Conservation (phyloP, 2,797 vertebrate genomes). For the Petrocephalus sullivani region DNA sequence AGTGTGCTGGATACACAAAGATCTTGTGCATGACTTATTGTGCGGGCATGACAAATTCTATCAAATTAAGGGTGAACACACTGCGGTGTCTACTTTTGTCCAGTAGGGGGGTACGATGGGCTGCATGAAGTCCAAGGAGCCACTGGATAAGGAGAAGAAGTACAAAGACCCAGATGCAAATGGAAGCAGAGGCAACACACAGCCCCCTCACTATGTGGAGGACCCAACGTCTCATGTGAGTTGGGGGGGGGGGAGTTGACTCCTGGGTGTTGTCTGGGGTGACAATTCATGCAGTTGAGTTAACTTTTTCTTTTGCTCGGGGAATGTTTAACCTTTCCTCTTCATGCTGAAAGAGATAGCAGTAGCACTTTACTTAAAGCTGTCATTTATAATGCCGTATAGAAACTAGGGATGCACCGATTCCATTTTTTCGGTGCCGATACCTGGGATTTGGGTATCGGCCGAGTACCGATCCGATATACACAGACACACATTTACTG, state of each 20-base stretch:
- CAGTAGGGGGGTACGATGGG: constrained; percentile 11
- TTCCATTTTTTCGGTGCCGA: too few species aligned
- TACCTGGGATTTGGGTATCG: too few species aligned
- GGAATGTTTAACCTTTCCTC: not conserved
- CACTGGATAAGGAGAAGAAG: not conserved
- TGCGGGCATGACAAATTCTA: not conserved
- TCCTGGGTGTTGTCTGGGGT: not conserved
- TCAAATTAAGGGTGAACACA: not conserved
- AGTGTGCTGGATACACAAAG: not conserved
- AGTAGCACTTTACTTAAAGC: not conserved
- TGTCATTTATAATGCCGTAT: not conserved
- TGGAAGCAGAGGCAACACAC: not conserved
- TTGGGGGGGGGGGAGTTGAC: not conserved
- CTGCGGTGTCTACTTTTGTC: not conserved
- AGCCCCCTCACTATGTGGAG: constrained; percentile 6
- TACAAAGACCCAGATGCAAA: not conserved
- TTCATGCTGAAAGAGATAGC: not conserved
- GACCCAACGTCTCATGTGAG: constrained; percentile 12
- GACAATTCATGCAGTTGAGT: not conserved
- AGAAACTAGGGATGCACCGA: not conserved
- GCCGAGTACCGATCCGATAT: too few species aligned
- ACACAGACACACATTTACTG: too few species aligned
- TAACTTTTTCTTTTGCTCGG: not conserved
- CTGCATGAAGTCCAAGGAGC: constrained; percentile 17
- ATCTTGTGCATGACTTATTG: not conserved